Evolutionary conservation across 1,140 invertebrate genomes (phyloP).

Genomic region (Zaprionus camerounensis): DNA sequence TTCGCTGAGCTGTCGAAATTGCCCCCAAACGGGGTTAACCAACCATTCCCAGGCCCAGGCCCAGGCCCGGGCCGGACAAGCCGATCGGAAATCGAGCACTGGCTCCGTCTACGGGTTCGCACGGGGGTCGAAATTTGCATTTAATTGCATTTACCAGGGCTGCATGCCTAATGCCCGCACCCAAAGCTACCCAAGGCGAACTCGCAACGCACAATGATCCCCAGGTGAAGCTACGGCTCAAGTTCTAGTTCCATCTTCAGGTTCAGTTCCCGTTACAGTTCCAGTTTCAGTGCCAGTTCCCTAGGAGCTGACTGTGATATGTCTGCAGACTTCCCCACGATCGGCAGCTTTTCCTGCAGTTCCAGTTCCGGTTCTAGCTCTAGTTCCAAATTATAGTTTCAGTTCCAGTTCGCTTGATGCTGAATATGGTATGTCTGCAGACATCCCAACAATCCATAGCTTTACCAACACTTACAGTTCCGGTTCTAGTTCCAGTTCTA

Average conservation of each 20-base stretch:
- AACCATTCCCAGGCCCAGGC: constrained; percentile 4
- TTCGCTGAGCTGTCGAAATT: constrained; percentile 59
- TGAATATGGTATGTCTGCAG: too few relatives aligned
- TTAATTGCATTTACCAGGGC: constrained; percentile 67
- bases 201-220: not conserved
- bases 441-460: not conserved
- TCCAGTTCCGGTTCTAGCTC: not conserved
- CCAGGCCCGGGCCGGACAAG: not conserved
- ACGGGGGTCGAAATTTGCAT: constrained; percentile 57
- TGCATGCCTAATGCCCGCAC: constrained; percentile 44
- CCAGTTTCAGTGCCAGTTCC: not conserved
- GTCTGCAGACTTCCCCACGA: too few relatives aligned
- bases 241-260: too few relatives aligned
- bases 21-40: constrained; percentile 69
- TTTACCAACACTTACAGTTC: not conserved
- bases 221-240: too few relatives aligned
- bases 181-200: not conserved
- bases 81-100: not conserved
- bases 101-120: not conserved
- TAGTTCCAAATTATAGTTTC: not conserved
- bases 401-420: not conserved
- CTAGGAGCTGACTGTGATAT: too few relatives aligned
- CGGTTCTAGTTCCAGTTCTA: not conserved
- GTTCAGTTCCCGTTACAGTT: not conserved
- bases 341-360: not conserved